Conservation (phyloP, 2,888 invertebrate genomes). For the Suillia variegata region DNA sequence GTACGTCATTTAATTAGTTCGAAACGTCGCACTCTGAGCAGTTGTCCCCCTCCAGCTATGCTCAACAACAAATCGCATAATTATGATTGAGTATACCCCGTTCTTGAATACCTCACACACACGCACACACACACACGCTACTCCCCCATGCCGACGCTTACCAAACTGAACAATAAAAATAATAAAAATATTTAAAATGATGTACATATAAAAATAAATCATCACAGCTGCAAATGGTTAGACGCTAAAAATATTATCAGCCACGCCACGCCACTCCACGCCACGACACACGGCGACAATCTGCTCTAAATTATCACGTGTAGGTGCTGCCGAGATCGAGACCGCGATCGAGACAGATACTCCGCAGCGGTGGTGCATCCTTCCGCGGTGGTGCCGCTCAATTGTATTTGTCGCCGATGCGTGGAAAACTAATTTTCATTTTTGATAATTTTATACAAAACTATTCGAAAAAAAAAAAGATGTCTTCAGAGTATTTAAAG, state of each 20-base stretch:
- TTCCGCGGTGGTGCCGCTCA: constrained; percentile 41
- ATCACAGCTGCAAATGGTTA: constrained; percentile 49
- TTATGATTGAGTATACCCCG: constrained; percentile 53
- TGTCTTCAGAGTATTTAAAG: constrained; percentile 18
- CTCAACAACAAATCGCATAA: constrained; percentile 59
- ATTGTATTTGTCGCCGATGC: constrained; percentile 57
- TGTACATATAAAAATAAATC: constrained; percentile 49
- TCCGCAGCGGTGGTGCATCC: constrained; percentile 14
- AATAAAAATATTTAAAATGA: no score
- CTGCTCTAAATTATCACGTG: constrained; percentile 56
- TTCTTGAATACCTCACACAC: constrained; percentile 9
- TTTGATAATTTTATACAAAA: neutral
- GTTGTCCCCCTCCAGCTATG: neutral
- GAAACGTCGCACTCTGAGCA: constrained; percentile 10
- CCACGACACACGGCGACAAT: constrained; percentile 42
- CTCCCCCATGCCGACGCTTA: no score
- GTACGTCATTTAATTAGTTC: constrained; percentile 42
- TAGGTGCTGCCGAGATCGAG: constrained; percentile 42
- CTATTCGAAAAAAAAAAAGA: no score
- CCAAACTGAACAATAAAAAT: no score
- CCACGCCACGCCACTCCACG: no score
- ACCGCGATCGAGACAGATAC: no score
- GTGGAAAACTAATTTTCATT: constrained; percentile 60
- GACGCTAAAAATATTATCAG: constrained; percentile 22
- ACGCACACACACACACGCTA: constrained; percentile 7